A percentile compares a stretch with the other conserved stretches of the same genome.
These are phyloP conservation scores for Plutella xylostella DNA, from an alignment of 2,888 invertebrate species.

Conservation along the genomic window DNA sequence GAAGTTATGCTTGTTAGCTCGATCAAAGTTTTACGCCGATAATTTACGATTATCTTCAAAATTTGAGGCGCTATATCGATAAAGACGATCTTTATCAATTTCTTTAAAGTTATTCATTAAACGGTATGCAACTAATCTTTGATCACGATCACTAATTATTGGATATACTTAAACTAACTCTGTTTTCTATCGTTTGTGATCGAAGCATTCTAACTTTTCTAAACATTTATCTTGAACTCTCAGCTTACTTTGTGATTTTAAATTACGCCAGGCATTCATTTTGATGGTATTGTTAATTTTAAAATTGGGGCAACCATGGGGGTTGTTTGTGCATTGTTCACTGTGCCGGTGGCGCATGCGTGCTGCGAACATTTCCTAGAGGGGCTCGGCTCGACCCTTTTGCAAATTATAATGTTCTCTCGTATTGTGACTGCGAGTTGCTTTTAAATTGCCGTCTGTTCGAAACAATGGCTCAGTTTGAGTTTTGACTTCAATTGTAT, in stretches of 20 bases:
- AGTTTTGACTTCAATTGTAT: background rate
- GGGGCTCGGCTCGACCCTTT: slow-evolving; percentile 5
- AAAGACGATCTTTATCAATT: too few relatives aligned
- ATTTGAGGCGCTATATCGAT: too few relatives aligned
- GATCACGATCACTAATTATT: too few relatives aligned
- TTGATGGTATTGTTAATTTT: slow-evolving; percentile 8
- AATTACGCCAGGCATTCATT: background rate
- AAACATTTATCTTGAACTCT: too few relatives aligned
- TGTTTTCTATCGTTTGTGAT: too few relatives aligned
- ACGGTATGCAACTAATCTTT: too few relatives aligned
- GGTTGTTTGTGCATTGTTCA: slow-evolving; percentile 7
- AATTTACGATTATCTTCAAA: too few relatives aligned
- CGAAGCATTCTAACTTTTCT: too few relatives aligned
- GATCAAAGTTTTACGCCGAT: slow-evolving; percentile 4
- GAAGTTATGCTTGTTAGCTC: slow-evolving; percentile 28
- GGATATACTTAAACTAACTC: too few relatives aligned
- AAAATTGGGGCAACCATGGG: slow-evolving; percentile 5
- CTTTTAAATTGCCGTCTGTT: background rate
- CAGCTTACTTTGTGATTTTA: too few relatives aligned
- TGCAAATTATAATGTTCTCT: background rate
- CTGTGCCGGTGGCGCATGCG: slow-evolving; percentile 10
- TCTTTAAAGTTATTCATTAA: too few relatives aligned
- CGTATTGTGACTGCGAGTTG: background rate
- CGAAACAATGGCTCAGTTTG: background rate
- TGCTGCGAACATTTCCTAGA: slow-evolving; percentile 1